Evolutionary conservation across 2,888 invertebrate species (phyloP), one percentile per base, ranked within the genome.

Genomic region (Mesorhabditis sp.): DNA sequence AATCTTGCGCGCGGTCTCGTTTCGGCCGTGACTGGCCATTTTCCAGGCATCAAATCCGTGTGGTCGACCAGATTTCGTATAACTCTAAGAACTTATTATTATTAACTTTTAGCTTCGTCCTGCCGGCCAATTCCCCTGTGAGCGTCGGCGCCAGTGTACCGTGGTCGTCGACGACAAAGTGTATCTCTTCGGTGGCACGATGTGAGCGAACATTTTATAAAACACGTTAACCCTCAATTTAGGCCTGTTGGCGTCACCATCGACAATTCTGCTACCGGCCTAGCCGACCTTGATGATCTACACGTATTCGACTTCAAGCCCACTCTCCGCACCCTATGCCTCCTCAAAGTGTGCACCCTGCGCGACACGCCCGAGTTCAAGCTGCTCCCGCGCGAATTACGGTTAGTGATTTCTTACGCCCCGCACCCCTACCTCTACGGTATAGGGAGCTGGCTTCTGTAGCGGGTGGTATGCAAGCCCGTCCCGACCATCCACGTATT

Each of bases 161-260:
- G 89, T 93, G 82, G 88, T 92, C 65, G 90, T 91, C 80, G 90
- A 89, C 13, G 89, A 91, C 77, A 89, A 90, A 83, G 90, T 93
- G 79, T 94, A 90, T 86, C 88, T 94, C 70, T 95, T 95, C 88
- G 94, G 94, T 65, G 95, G 95, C 62, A 94, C 94, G 70, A 93
- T 93, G 92, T 92, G 87, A 43, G 75, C 67, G 67, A 62, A 62
- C n/a, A 28, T 4, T 41, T 72, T 70, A 50, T 10, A 62, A 67
- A 45, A 4, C 58, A 43, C 63, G 13, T 13, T 69, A 72, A 64
- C 15, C 45, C 63, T 45, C 67, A 28, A 6, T 61, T 13, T 45
- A 44, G 70, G 67, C 43, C 62, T 15, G 6, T 50, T 50, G 50
- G 43, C 63, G 45, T 63, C 67, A 65, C 71, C 41, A 64, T 43